Evolutionary conservation across 2,888 invertebrate genomes (phyloP).

Genomic region (Halictus quadricinctus): DNA sequence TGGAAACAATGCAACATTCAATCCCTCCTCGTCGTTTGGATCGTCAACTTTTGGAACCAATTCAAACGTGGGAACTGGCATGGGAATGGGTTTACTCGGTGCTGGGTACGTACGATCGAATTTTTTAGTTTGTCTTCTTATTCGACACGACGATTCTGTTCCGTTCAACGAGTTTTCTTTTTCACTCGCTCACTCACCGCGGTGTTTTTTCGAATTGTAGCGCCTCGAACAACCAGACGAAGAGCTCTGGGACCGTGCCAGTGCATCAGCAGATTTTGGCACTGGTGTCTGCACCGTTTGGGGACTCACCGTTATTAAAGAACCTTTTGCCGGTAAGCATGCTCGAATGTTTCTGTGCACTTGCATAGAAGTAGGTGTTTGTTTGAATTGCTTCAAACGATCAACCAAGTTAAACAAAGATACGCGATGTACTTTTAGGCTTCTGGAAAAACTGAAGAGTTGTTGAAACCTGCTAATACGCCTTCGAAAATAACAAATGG

Average conservation of each 20-base stretch:
- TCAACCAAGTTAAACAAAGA: not conserved
- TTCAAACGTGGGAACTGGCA: slow-evolving; percentile 68
- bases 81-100: slow-evolving; percentile 75
- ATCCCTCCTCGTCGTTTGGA: slow-evolving; percentile 79
- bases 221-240: slow-evolving; percentile 75
- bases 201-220: slow-evolving; percentile 58
- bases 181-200: not conserved
- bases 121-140: not conserved
- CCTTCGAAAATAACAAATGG: slow-evolving; percentile 87
- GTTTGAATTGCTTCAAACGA: not conserved
- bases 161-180: no score
- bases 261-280: slow-evolving; percentile 90
- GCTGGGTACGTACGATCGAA: slow-evolving; percentile 69
- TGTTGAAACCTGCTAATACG: slow-evolving; percentile 89
- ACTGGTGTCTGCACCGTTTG: slow-evolving; percentile 92
- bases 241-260: slow-evolving; percentile 79
- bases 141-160: not conserved
- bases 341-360: not conserved
- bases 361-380: no score
- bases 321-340: slow-evolving; percentile 84
- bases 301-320: slow-evolving; percentile 93
- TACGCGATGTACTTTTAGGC: slow-evolving; percentile 77
- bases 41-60: slow-evolving; percentile 81
- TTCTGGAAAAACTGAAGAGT: slow-evolving; percentile 86
- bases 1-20: slow-evolving; percentile 82